Conservation (phyloP, 2,888 invertebrate genomes). For the Deroplatys truncata region DNA sequence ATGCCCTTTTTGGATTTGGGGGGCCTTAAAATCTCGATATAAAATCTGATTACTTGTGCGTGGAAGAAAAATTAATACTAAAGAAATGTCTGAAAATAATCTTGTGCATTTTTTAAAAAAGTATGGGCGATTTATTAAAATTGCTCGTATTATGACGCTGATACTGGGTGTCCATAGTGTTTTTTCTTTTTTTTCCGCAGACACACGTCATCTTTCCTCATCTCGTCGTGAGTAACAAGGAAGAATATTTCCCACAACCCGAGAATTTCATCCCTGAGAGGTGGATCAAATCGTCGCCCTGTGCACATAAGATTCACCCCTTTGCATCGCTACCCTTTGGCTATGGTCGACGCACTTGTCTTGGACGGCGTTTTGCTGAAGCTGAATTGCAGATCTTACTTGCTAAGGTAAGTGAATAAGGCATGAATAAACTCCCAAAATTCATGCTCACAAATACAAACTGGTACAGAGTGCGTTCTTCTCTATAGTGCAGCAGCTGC, state of each 20-base stretch:
- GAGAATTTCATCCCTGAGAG: slow-evolving; percentile 69
- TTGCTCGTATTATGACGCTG: too few relatives aligned
- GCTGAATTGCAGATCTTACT: slow-evolving; percentile 69
- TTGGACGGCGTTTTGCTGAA: slow-evolving; percentile 77
- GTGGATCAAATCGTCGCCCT: slow-evolving; percentile 52
- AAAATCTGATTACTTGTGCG: too few relatives aligned
- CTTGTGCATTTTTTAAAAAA: too few relatives aligned
- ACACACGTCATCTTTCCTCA: slow-evolving; percentile 77
- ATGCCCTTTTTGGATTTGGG: too few relatives aligned
- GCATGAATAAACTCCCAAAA: background rate
- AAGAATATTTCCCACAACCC: slow-evolving; percentile 68
- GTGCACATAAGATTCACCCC: slow-evolving; percentile 60
- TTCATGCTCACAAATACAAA: too few relatives aligned
- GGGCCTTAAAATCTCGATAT: too few relatives aligned
- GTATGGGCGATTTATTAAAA: too few relatives aligned
- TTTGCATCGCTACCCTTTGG: slow-evolving; percentile 74
- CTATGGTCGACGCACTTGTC: slow-evolving; percentile 70
- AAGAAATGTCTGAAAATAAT: too few relatives aligned
- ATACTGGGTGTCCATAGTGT: too few relatives aligned
- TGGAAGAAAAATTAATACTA: too few relatives aligned
- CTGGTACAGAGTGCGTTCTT: too few relatives aligned
- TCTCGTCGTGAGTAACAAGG: slow-evolving; percentile 68
- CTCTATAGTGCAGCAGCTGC: too few relatives aligned
- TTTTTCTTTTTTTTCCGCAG: slow-evolving; percentile 44
- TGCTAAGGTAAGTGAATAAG: slow-evolving; percentile 56